Evolutionary conservation across 2,888 invertebrate species (phyloP).

Genomic region (Cremastinae sp.): DNA sequence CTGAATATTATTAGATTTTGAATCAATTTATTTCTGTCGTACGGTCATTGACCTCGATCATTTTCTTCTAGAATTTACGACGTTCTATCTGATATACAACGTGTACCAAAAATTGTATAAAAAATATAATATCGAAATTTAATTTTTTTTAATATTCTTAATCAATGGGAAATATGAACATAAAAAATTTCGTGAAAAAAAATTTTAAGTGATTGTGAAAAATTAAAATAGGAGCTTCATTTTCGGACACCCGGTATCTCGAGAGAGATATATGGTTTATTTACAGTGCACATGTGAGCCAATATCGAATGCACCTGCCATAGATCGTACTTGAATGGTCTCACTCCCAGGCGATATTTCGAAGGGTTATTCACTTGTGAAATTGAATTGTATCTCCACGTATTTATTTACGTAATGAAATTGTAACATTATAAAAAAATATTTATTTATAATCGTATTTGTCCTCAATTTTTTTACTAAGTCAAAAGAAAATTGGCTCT

Average conservation of each 20-base stretch:
- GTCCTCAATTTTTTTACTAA: too few species aligned
- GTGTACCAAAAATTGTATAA: too few species aligned
- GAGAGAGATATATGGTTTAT: neutral
- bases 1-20: too few species aligned
- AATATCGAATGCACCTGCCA: slow-evolving; percentile 13
- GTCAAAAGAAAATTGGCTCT: too few species aligned
- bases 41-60: too few species aligned
- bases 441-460: too few species aligned
- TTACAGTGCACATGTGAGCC: slow-evolving; percentile 2
- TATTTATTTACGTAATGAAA: neutral
- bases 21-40: too few species aligned
- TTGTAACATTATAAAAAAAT: neutral
- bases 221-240: neutral
- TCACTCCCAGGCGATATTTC: neutral
- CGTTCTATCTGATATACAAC: too few species aligned
- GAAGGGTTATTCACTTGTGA: slow-evolving; percentile 13
- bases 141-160: too few species aligned
- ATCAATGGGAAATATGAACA: too few species aligned
- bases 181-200: neutral
- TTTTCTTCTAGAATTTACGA: too few species aligned
- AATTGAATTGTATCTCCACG: neutral
- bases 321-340: neutral
- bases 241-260: neutral
- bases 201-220: neutral
- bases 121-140: too few species aligned